These are phyloP conservation scores for Enteromius afrohamiltoni DNA, from an alignment of 2,797 vertebrate genomes.

Conservation along the genomic window DNA sequence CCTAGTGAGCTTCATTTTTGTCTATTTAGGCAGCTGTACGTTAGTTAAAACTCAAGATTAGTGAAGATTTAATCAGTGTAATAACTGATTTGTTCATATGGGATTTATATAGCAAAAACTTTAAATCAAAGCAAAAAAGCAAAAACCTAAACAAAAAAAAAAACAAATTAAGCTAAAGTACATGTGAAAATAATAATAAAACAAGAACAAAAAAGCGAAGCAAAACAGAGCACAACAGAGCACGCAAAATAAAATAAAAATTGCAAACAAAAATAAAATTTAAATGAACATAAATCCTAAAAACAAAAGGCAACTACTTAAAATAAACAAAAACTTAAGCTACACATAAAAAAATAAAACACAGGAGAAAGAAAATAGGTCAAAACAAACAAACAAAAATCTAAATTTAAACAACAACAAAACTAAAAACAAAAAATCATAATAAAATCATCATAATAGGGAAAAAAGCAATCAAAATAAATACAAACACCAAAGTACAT, in stretches of 20 bases:
- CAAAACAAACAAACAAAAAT: no score
- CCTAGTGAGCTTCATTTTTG: neutral
- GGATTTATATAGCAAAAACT: neutral
- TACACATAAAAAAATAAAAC: neutral
- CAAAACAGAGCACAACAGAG: neutral
- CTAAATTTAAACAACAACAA: no score
- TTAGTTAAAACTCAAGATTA: neutral
- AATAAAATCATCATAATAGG: no score
- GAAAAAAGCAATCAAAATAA: no score
- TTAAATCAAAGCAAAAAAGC: neutral
- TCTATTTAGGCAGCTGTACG: neutral
- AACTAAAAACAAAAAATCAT: no score
- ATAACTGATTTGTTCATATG: neutral
- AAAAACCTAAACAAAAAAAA: neutral
- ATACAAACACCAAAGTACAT: no score
- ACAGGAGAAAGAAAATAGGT: neutral
- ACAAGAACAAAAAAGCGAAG: neutral
- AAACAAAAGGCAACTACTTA: neutral
- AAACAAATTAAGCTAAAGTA: neutral
- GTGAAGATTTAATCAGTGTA: neutral
- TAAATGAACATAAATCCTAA: neutral
- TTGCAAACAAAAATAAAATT: neutral
- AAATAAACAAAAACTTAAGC: neutral
- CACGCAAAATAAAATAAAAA: neutral
- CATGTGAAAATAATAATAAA: neutral